These are phyloP conservation scores for Ophion ventricosus DNA, from an alignment of 2,888 invertebrate genomes.

Conservation along the genomic window DNA sequence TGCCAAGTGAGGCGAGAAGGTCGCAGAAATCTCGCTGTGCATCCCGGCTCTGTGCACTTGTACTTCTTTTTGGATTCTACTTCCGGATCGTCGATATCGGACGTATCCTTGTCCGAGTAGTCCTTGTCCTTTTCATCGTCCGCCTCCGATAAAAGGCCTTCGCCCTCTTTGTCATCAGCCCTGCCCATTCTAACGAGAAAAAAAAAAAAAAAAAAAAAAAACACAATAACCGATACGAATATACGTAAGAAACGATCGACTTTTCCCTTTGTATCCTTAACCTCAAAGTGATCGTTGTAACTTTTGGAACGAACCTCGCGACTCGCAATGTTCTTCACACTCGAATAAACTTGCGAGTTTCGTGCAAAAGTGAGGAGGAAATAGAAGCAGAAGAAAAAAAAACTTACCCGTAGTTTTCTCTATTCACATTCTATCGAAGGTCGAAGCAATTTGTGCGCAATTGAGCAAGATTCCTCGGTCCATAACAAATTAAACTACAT, in stretches of 20 bases:
- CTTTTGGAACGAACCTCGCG: neutral
- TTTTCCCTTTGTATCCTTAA: neutral
- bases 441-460: neutral
- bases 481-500: slow-evolving; percentile 12
- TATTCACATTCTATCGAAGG: slow-evolving; percentile 29
- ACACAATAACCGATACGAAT: neutral
- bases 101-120: slow-evolving; percentile 49
- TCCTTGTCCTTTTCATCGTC: slow-evolving; percentile 59
- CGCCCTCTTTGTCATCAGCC: slow-evolving; percentile 47
- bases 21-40: slow-evolving; percentile 84
- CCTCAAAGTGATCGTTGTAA: neutral
- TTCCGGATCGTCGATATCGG: slow-evolving; percentile 35
- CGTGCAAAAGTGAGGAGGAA: neutral
- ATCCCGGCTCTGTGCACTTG: slow-evolving; percentile 83
- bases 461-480: neutral
- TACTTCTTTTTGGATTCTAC: slow-evolving; percentile 76
- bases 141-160: slow-evolving; percentile 39
- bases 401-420: slow-evolving; percentile 10
- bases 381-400: too few species aligned
- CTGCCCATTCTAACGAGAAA: slow-evolving; percentile 53
- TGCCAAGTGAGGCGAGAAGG: slow-evolving; percentile 86
- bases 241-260: neutral
- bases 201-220: too few species aligned
- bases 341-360: neutral
- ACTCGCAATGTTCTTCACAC: neutral